A percentile compares a stretch with the other conserved stretches of the same genome.
Evolutionary conservation across 2,888 invertebrate species (phyloP).

Genomic region (Thera obeliscata): DNA sequence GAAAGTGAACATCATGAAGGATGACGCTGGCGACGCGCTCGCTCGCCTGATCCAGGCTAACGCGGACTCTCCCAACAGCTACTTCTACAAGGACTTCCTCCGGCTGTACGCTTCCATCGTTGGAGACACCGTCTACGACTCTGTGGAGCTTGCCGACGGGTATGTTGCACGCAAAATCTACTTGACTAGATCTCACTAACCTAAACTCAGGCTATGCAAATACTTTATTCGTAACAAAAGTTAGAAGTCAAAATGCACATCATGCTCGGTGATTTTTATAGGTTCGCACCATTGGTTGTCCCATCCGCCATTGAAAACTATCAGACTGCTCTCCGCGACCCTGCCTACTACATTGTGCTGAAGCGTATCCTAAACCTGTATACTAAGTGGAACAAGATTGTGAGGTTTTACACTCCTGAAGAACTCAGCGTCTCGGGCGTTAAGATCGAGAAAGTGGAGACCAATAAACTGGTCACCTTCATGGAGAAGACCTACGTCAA

Average conservation of each 20-base stretch:
- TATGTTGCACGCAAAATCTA: constrained; percentile 42
- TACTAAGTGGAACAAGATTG: constrained; percentile 83
- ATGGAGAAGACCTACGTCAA: constrained; percentile 87
- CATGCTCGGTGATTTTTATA: constrained; percentile 37
- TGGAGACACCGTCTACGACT: constrained; percentile 70
- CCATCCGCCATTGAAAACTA: constrained; percentile 87
- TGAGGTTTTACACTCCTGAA: constrained; percentile 86
- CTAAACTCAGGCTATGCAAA: too few species aligned
- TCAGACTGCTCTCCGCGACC: constrained; percentile 87
- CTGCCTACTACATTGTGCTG: constrained; percentile 88
- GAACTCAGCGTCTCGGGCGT: constrained; percentile 86
- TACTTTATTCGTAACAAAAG: too few species aligned
- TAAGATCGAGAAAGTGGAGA: constrained; percentile 85
- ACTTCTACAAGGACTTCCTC: constrained; percentile 85
- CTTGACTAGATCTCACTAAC: too few species aligned
- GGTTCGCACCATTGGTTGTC: constrained; percentile 69
- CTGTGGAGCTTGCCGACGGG: constrained; percentile 50
- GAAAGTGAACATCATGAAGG: constrained; percentile 83
- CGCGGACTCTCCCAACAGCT: constrained; percentile 84
- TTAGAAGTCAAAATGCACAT: too few species aligned
- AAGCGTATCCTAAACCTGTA: constrained; percentile 85
- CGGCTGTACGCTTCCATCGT: constrained; percentile 84
- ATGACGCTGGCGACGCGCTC: constrained; percentile 86
- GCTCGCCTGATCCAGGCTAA: constrained; percentile 87
- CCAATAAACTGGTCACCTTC: constrained; percentile 87